Evolutionary conservation across 2,797 vertebrate species (phyloP).

Genomic region (Acrossocheilus wenchowensis): DNA sequence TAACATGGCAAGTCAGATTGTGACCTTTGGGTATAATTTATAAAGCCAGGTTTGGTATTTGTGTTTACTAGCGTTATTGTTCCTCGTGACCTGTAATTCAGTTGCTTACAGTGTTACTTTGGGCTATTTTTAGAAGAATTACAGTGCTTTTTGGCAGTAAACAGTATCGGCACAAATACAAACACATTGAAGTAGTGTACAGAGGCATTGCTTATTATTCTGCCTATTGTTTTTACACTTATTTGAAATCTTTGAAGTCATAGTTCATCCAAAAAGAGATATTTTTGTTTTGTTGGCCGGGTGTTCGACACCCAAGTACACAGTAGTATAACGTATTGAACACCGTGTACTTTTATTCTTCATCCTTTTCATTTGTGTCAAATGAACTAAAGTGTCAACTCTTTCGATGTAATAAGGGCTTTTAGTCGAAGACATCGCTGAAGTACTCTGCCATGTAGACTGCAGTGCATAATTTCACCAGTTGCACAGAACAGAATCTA

Average conservation of each 20-base stretch:
- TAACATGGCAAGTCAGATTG: background rate
- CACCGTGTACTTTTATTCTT: background rate
- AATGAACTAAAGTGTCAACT: background rate
- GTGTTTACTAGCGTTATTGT: background rate
- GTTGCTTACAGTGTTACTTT: slow-evolving; percentile 8
- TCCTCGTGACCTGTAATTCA: slow-evolving; percentile 39
- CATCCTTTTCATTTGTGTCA: background rate
- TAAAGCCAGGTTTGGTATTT: background rate
- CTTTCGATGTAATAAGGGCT: background rate
- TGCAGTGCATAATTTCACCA: background rate
- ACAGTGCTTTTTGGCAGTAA: slow-evolving; percentile 24
- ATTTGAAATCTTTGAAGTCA: background rate
- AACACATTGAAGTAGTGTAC: background rate
- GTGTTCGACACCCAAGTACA: background rate
- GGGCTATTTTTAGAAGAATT: slow-evolving; percentile 45
- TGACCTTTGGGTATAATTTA: slow-evolving; percentile 16
- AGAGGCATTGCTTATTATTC: background rate
- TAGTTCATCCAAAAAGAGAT: background rate
- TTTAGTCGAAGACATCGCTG: background rate
- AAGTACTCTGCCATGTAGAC: background rate
- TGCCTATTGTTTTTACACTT: background rate
- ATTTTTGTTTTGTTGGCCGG: background rate
- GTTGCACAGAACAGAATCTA: background rate
- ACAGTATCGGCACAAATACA: background rate
- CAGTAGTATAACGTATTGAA: background rate